These are phyloP conservation scores for Chaetorhynchus papuensis DNA, from an alignment of 2,113 vertebrate genomes.

Conservation along the genomic window DNA sequence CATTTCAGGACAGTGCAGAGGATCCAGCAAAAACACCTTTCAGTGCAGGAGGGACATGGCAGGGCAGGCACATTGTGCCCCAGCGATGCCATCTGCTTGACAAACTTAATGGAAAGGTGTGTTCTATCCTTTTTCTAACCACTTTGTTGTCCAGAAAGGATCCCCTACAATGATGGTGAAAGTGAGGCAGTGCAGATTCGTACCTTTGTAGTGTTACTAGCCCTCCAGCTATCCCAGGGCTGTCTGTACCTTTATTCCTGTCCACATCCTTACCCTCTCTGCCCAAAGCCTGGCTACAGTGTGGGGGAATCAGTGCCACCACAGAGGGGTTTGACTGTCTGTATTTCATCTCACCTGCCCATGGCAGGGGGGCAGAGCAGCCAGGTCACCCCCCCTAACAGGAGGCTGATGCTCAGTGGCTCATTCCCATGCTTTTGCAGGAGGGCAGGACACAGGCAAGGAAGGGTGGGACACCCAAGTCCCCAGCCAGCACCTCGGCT, in stretches of 20 bases:
- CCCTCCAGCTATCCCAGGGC: not conserved
- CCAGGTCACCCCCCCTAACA: not conserved
- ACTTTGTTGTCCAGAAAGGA: not conserved
- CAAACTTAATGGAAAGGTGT: not conserved
- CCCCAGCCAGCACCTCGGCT: not conserved
- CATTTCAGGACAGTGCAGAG: not conserved
- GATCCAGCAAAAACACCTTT: not conserved
- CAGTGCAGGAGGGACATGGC: not conserved
- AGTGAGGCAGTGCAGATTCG: not conserved
- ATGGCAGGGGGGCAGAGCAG: not conserved
- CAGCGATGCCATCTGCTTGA: not conserved
- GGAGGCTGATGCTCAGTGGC: rapidly evolving
- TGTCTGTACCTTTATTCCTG: not conserved
- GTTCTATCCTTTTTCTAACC: not conserved
- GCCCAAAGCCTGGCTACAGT: not conserved
- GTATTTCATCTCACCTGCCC: not conserved
- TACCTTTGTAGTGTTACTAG: not conserved
- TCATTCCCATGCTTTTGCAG: not conserved
- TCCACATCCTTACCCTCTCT: not conserved
- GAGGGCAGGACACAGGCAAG: not conserved
- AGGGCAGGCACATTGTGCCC: not conserved
- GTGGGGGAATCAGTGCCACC: not conserved
- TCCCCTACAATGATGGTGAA: rapidly evolving
- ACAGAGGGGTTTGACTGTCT: not conserved
- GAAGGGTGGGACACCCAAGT: not conserved